Conservation (phyloP, 2,888 invertebrate species). For the Plebejus anna region DNA sequence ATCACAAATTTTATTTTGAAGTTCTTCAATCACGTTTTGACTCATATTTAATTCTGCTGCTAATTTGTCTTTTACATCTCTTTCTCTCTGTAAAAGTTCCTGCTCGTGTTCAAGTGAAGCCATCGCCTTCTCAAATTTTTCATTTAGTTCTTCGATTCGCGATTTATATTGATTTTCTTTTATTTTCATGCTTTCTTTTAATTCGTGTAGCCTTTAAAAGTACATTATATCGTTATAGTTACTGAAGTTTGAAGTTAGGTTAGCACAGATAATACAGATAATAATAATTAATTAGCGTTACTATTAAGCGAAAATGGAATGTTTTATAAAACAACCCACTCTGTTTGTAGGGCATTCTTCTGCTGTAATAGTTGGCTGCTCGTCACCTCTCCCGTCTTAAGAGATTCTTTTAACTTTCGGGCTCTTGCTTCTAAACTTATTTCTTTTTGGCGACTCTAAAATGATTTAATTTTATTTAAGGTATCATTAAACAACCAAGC, state of each 20-base stretch:
- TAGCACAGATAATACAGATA: neutral
- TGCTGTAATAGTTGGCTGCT: conserved; percentile 61
- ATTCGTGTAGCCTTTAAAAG: conserved; percentile 50
- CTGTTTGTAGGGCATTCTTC: conserved; percentile 57
- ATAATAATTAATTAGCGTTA: neutral
- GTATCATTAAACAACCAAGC: neutral
- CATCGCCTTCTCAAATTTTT: conserved; percentile 55
- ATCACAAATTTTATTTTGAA: conserved; percentile 56
- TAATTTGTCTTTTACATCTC: conserved; percentile 47
- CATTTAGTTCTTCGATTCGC: conserved; percentile 51
- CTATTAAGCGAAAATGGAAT: no score
- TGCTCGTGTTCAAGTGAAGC: conserved; percentile 51
- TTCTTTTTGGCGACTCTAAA: conserved; percentile 68
- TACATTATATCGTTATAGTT: conserved; percentile 6
- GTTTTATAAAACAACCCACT: conserved; percentile 47
- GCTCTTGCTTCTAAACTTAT: conserved; percentile 67
- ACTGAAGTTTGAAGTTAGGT: neutral
- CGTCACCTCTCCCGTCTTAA: conserved; percentile 68
- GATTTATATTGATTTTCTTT: conserved; percentile 53
- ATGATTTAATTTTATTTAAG: neutral
- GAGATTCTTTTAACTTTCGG: conserved; percentile 65
- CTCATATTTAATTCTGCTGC: conserved; percentile 50
- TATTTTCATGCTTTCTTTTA: conserved; percentile 60
- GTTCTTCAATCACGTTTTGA: conserved; percentile 50
- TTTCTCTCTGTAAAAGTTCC: conserved; percentile 47